Evolutionary conservation across 2,113 vertebrate species (phyloP).

Genomic region (Laterallus jamaicensis): DNA sequence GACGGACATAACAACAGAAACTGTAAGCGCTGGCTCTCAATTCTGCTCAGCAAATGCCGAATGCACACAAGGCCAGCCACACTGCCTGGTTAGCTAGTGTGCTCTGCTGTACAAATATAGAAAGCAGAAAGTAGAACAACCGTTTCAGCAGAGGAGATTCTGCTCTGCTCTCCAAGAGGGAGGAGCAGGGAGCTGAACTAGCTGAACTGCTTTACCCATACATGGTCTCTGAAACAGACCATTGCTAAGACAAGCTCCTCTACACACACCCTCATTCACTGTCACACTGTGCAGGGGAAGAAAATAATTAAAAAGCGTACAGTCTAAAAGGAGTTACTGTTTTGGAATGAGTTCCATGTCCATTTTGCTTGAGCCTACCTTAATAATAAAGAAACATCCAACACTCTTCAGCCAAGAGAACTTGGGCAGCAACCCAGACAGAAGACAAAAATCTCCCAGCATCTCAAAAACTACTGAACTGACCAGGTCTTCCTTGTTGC

Average conservation of each 20-base stretch:
- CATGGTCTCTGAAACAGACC: slow-evolving; percentile 67
- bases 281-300: not conserved
- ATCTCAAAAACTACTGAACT: not conserved
- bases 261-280: not conserved
- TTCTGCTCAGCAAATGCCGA: not conserved
- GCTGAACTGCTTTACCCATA: slow-evolving; percentile 75
- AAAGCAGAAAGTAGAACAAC: slow-evolving; percentile 67
- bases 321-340: not conserved
- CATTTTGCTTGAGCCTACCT: not conserved
- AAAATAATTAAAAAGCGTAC: not conserved
- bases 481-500: not conserved
- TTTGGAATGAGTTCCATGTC: not conserved
- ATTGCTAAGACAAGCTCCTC: slow-evolving; percentile 42
- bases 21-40: slow-evolving; percentile 2
- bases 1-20: slow-evolving; percentile 17
- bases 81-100: not conserved
- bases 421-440: not conserved
- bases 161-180: slow-evolving; percentile 47
- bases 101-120: slow-evolving; percentile 76
- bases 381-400: not conserved
- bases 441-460: not conserved
- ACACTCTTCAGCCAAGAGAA: not conserved
- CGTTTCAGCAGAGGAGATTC: slow-evolving; percentile 63
- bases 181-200: slow-evolving; percentile 70
- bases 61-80: not conserved